phyloP scores from a whole-genome alignment of 2,888 invertebrate genomes.

The Papilio demoleus region DNA sequence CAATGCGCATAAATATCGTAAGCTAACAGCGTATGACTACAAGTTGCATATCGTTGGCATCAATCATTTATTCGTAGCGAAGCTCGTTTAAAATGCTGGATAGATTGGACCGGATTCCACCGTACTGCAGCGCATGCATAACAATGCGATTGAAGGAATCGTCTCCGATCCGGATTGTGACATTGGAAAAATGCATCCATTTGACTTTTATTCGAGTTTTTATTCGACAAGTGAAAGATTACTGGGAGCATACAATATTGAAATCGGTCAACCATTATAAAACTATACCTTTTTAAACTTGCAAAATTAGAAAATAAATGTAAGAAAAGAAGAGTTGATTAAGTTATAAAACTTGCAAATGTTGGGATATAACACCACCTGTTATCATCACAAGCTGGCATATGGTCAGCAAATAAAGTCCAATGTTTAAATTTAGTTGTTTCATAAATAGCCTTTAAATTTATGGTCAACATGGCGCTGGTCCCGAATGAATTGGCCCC shows the following conservation, averaged over 20 bases:
- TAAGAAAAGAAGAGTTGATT: not conserved
- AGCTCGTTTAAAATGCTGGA: slow-evolving; percentile 43
- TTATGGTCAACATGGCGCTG: slow-evolving; percentile 62
- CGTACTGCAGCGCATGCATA: slow-evolving; percentile 36
- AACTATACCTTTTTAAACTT: not conserved
- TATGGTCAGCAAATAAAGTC: slow-evolving; percentile 58
- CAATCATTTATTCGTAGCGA: slow-evolving; percentile 43
- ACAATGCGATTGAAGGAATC: slow-evolving; percentile 40
- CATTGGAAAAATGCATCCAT: slow-evolving; percentile 35
- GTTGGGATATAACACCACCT: not conserved
- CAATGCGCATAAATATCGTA: slow-evolving; percentile 32
- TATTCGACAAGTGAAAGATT: slow-evolving; percentile 18
- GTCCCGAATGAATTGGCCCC: slow-evolving; percentile 73
- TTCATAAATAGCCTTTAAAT: slow-evolving; percentile 73
- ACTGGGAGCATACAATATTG: slow-evolving; percentile 40
- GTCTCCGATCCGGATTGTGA: slow-evolving; percentile 27
- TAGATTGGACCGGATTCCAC: slow-evolving; percentile 39
- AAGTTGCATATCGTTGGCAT: slow-evolving; percentile 35
- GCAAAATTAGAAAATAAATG: too few species aligned
- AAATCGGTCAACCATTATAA: slow-evolving; percentile 42
- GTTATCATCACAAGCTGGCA: not conserved
- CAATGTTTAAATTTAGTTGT: slow-evolving; percentile 70
- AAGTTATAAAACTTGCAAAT: slow-evolving; percentile 6
- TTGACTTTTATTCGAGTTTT: slow-evolving; percentile 24
- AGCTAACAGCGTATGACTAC: slow-evolving; percentile 28